These are phyloP conservation scores for Ornithoptera alexandrae DNA, from an alignment of 2,888 invertebrate species.

Conservation along the genomic window DNA sequence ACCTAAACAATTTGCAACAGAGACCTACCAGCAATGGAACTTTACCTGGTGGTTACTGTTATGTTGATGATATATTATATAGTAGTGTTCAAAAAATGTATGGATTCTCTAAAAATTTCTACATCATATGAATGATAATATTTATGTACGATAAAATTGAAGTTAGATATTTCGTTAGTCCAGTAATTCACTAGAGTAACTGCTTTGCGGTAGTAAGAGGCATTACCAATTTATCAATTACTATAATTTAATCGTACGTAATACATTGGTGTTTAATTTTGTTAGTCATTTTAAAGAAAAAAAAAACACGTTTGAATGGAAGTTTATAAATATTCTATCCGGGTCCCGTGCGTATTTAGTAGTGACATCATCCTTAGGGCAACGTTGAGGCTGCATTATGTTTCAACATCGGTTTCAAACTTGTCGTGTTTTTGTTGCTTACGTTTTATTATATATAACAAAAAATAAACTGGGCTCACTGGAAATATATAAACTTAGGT, in stretches of 20 bases:
- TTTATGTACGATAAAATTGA: too few species aligned
- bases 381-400: conserved; percentile 13
- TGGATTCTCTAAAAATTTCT: too few species aligned
- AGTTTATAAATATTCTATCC: conserved; percentile 29
- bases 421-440: conserved; percentile 7
- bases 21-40: too few species aligned
- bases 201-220: too few species aligned
- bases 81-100: too few species aligned
- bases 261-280: not conserved
- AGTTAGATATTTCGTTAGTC: too few species aligned
- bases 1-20: too few species aligned
- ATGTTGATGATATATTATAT: too few species aligned
- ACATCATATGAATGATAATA: too few species aligned
- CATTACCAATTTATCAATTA: not conserved
- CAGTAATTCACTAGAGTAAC: too few species aligned
- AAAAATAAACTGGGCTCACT: not conserved
- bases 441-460: not conserved
- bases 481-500: too few species aligned
- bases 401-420: conserved; percentile 5
- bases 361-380: conserved; percentile 33
- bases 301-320: conserved; percentile 8
- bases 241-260: not conserved
- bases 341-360: conserved; percentile 27
- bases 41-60: too few species aligned
- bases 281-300: not conserved